Percentiles rank a stretch among this genome's conserved stretches.
phyloP scores from a whole-genome alignment of 2,797 vertebrate species.

The Onychomys arenicola region DNA sequence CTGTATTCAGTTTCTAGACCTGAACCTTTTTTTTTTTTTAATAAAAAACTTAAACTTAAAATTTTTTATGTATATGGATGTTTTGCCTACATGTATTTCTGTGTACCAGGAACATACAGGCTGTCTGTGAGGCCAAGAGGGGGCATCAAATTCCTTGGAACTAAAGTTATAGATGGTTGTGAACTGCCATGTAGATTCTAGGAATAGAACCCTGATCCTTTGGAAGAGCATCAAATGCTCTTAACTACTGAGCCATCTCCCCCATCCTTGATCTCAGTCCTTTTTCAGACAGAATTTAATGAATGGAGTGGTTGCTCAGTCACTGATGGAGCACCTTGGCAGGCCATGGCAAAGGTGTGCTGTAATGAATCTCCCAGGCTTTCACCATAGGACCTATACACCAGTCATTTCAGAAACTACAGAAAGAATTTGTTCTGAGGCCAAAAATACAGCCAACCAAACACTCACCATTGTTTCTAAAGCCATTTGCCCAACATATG shows the following conservation, averaged over 20 bases:
- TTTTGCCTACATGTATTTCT: background rate
- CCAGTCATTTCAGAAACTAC: background rate
- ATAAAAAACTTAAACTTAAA: background rate
- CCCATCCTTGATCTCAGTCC: background rate
- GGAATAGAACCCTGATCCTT: too few species aligned
- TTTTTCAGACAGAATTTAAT: background rate
- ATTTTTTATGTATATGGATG: background rate
- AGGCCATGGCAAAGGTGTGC: background rate
- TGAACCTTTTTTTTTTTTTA: background rate
- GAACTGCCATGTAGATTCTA: background rate
- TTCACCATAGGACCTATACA: background rate
- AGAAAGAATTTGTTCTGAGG: background rate
- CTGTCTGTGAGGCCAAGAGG: background rate
- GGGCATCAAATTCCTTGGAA: background rate
- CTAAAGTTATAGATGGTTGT: background rate
- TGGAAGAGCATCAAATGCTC: background rate
- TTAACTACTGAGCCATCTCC: background rate
- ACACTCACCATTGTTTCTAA: background rate
- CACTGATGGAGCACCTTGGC: background rate
- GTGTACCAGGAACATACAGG: background rate
- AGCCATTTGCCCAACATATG: background rate
- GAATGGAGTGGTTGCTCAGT: background rate
- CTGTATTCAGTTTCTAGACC: background rate
- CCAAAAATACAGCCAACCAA: background rate
- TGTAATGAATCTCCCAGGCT: background rate